A percentile compares a stretch with the other conserved stretches of the same genome.
Conservation (phyloP, 2,113 vertebrate genomes). For the Varanus komodoensis region DNA sequence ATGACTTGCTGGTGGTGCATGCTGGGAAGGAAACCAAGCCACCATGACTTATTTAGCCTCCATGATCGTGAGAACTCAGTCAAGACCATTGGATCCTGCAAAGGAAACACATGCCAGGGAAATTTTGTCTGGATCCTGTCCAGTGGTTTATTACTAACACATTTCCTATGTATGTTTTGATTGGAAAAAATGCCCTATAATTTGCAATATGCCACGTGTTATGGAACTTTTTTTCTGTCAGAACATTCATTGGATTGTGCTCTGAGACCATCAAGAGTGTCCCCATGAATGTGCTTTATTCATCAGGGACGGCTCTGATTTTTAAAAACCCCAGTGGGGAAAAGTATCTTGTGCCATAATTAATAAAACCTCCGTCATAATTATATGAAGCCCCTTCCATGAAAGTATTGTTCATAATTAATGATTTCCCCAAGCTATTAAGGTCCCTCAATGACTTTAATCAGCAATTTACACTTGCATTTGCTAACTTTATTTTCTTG, state of each 20-base stretch:
- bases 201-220: too few relatives aligned
- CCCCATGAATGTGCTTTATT: background rate
- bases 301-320: background rate
- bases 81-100: background rate
- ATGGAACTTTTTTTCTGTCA: too few relatives aligned
- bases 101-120: background rate
- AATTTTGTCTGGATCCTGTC: background rate
- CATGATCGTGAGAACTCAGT: too few relatives aligned
- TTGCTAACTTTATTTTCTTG: constrained; percentile 12
- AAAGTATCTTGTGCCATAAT: constrained; percentile 36
- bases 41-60: too few relatives aligned
- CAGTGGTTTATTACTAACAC: too few relatives aligned
- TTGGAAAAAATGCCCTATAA: background rate
- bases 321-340: constrained; percentile 30
- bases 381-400: constrained; percentile 51
- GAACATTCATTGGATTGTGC: background rate
- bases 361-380: constrained; percentile 41
- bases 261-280: background rate
- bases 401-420: constrained; percentile 25
- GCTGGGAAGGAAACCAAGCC: too few relatives aligned
- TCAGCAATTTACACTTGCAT: constrained; percentile 14
- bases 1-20: too few relatives aligned
- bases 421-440: constrained; percentile 33
- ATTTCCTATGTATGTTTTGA: background rate
- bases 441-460: background rate